Evolutionary conservation across 1,140 invertebrate genomes (phyloP).

Genomic region (Drosophila orena): DNA sequence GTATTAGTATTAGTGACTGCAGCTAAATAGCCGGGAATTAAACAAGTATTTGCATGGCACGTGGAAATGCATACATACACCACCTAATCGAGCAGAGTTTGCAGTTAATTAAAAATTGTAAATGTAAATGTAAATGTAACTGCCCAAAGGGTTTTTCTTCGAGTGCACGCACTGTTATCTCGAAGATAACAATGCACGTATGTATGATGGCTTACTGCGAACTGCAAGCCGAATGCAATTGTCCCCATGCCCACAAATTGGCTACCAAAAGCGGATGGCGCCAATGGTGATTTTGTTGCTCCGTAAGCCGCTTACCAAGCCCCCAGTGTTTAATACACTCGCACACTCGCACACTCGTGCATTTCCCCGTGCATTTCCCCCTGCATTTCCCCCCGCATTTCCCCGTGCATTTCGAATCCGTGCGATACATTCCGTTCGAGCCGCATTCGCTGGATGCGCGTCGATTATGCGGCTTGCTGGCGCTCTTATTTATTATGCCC

Average conservation of each 20-base stretch:
- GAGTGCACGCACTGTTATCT: no score
- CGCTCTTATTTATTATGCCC: conserved; percentile 43
- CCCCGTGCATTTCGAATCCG: conserved; percentile 47
- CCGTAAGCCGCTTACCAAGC: conserved; percentile 51
- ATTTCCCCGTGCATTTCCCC: no score
- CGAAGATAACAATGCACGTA: no score
- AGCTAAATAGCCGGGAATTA: conserved; percentile 16
- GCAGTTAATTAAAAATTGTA: not conserved
- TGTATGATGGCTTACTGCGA: no score
- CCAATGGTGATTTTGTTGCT: not conserved
- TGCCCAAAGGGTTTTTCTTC: not conserved
- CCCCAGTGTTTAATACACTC: conserved; percentile 45
- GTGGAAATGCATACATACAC: not conserved
- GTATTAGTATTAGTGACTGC: conserved; percentile 1
- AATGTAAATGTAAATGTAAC: not conserved
- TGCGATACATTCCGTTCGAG: conserved; percentile 14
- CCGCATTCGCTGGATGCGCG: conserved; percentile 33
- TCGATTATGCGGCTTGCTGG: conserved; percentile 33
- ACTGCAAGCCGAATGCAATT: no score
- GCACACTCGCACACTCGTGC: no score
- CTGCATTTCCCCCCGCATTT: no score
- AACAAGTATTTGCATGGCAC: conserved; percentile 17
- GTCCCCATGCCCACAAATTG: no score
- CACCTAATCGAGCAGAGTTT: not conserved
- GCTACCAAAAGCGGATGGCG: not conserved